phyloP scores from a whole-genome alignment of 30 jellyfish, hydroid and myxozoan species.

The Cassiopea xamachana region DNA sequence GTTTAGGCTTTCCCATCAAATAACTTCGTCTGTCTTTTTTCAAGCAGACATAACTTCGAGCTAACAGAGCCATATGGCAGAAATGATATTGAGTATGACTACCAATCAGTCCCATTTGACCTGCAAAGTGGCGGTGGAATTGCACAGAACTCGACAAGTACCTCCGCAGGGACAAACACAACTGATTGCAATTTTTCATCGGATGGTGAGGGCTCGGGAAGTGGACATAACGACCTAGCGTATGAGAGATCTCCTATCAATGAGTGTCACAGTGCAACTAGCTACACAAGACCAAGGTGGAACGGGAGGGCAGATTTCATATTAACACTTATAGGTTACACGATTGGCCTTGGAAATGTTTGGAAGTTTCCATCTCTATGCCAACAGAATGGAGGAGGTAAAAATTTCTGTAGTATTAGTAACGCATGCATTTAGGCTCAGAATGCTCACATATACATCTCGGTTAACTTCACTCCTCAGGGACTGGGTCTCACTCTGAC shows the following conservation, averaged over 20 bases:
- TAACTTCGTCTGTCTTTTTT: not conserved
- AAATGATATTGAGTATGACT: conserved; percentile 58
- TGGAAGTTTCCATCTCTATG: conserved; percentile 98
- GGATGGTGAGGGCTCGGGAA: conserved; percentile 83
- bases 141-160: conserved; percentile 77
- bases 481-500: too few species aligned
- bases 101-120: conserved; percentile 73
- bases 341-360: conserved; percentile 96
- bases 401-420: too few species aligned
- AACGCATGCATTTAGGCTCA: too few species aligned
- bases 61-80: conserved; percentile 68
- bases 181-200: conserved; percentile 87
- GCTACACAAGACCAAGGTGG: conserved; percentile 89
- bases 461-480: too few species aligned
- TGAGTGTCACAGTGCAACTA: conserved; percentile 77
- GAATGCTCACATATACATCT: too few species aligned
- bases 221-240: conserved; percentile 42
- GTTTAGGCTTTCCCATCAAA: not conserved
- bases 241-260: conserved; percentile 65
- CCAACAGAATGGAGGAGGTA: conserved; percentile 99
- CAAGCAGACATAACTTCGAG: conserved; percentile 60
- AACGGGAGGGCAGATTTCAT: conserved; percentile 86
- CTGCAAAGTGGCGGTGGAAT: conserved; percentile 73
- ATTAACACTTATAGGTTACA: conserved; percentile 87
- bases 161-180: conserved; percentile 86